Evolutionary conservation across 2,888 invertebrate species (phyloP).

Genomic region (Tetragnatha montana): DNA sequence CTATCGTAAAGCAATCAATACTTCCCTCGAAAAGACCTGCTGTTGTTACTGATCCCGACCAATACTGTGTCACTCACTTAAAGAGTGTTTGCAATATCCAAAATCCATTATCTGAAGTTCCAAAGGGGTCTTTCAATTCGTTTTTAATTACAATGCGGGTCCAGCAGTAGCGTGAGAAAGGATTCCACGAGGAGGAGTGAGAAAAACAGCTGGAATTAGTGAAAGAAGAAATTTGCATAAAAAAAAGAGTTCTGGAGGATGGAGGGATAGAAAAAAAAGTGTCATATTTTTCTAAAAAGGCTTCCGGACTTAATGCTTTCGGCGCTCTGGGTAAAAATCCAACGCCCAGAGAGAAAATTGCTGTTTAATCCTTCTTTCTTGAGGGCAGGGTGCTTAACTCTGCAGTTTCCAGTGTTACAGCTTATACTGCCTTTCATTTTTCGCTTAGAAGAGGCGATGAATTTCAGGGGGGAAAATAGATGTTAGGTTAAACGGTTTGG

Average conservation of each 20-base stretch:
- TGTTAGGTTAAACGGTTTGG: not conserved
- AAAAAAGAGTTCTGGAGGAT: not conserved
- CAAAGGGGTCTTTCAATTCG: conserved; percentile 18
- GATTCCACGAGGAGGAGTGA: not conserved
- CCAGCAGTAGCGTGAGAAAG: not conserved
- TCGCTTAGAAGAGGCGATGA: conserved; percentile 22
- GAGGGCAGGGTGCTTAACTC: conserved; percentile 24
- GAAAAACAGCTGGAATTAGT: conserved; percentile 1
- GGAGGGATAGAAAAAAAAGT: not conserved
- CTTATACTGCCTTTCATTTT: conserved; percentile 30
- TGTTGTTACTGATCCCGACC: not conserved
- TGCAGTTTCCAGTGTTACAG: conserved; percentile 24
- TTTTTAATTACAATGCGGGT: conserved; percentile 43
- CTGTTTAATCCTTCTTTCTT: conserved; percentile 43
- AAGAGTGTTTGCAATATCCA: conserved; percentile 29
- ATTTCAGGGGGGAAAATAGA: not conserved
- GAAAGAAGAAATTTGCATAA: not conserved
- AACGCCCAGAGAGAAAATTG: conserved; percentile 30
- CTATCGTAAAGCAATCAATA: not conserved
- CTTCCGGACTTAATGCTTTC: conserved; percentile 32
- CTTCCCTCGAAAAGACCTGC: not conserved
- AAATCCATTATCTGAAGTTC: conserved; percentile 42
- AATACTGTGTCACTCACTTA: not conserved
- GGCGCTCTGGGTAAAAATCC: not conserved
- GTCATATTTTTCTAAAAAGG: conserved; percentile 11